Percentiles rank a stretch among this genome's conserved stretches.
Evolutionary conservation across 1,140 invertebrate genomes (phyloP).

Genomic region (Maconellicoccus hirsutus): DNA sequence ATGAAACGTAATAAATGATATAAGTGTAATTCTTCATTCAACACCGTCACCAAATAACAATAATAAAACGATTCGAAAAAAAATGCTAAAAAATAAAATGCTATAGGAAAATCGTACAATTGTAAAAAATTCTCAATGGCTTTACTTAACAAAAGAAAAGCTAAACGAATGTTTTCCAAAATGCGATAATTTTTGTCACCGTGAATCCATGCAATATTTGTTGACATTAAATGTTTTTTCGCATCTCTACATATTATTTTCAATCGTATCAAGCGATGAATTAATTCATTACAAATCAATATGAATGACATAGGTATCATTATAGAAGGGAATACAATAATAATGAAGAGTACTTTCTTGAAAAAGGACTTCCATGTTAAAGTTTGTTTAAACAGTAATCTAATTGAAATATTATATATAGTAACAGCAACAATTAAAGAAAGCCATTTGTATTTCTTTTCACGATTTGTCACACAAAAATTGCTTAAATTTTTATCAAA

Average conservation of each 20-base stretch:
- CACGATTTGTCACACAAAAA: neutral
- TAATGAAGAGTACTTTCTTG: neutral
- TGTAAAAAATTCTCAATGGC: neutral
- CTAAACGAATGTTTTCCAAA: neutral
- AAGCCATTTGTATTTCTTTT: neutral
- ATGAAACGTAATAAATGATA: neutral
- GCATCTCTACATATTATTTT: neutral
- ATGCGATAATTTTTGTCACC: neutral
- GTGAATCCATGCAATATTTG: neutral
- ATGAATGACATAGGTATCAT: neutral
- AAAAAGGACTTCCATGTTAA: neutral
- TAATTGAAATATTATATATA: neutral
- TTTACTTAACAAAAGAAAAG: neutral
- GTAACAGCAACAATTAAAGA: neutral
- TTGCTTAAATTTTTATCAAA: neutral
- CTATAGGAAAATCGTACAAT: neutral
- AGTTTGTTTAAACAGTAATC: neutral
- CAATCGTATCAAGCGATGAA: neutral
- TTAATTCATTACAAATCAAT: neutral
- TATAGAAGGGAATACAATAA: neutral
- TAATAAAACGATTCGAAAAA: neutral
- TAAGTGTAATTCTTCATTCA: neutral
- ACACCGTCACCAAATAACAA: neutral
- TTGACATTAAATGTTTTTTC: neutral
- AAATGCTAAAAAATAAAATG: neutral